These are phyloP conservation scores for Microtus richardsoni DNA, from an alignment of 2,113 vertebrate genomes.

Conservation along the genomic window DNA sequence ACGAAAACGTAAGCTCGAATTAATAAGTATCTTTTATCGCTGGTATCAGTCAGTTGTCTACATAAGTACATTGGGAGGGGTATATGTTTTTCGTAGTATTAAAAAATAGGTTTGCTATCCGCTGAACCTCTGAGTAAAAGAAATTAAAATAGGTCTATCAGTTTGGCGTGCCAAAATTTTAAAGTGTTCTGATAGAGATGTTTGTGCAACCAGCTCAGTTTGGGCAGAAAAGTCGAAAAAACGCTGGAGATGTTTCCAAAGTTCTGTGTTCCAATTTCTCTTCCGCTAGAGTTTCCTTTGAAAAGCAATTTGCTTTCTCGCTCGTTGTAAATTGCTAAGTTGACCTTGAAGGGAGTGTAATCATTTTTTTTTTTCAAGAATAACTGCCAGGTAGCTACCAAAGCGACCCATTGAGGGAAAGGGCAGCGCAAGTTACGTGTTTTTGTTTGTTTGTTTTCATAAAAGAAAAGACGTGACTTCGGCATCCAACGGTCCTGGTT, in stretches of 20 bases:
- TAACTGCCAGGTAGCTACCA: background rate
- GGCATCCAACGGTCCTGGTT: background rate
- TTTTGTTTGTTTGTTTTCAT: conserved; percentile 14
- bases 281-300: conserved; percentile 8
- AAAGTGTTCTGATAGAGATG: conserved; percentile 46
- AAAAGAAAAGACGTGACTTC: conserved; percentile 39
- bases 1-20: background rate
- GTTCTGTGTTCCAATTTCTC: conserved; percentile 45
- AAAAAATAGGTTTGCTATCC: background rate
- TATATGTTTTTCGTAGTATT: background rate
- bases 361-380: background rate
- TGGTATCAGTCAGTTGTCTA: background rate
- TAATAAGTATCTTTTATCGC: conserved; percentile 20
- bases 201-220: background rate
- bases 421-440: background rate
- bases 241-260: conserved; percentile 24
- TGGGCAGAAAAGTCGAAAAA: conserved; percentile 38
- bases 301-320: conserved; percentile 35
- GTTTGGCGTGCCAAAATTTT: background rate
- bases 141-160: background rate
- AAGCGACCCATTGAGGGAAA: background rate
- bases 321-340: conserved; percentile 54
- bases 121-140: conserved; percentile 30
- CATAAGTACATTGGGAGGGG: background rate
- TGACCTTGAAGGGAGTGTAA: conserved; percentile 39